phyloP scores from a whole-genome alignment of 2,888 invertebrate genomes.

The Ptilodon capucinus region DNA sequence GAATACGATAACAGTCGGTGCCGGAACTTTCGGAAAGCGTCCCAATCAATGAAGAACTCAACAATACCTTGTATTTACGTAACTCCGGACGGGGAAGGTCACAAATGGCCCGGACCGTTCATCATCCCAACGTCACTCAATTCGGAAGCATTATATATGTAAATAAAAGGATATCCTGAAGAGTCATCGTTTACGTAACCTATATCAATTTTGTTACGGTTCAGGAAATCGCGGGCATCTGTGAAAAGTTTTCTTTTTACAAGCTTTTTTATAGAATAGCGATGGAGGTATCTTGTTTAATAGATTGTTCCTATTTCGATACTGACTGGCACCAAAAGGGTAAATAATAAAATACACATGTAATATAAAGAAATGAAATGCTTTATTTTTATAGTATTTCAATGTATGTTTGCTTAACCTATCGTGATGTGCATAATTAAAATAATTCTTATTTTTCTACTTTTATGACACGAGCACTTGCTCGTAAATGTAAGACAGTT shows the following conservation, averaged over 20 bases:
- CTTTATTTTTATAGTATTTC: too few relatives aligned
- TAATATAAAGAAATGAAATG: too few relatives aligned
- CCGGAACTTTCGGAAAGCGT: slow-evolving; percentile 37
- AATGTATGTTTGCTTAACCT: too few relatives aligned
- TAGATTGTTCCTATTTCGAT: too few relatives aligned
- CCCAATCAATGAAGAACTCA: slow-evolving; percentile 33
- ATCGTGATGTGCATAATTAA: too few relatives aligned
- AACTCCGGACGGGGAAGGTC: slow-evolving; percentile 43
- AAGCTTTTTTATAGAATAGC: too few relatives aligned
- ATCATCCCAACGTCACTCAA: slow-evolving; percentile 52
- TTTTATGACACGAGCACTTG: too few relatives aligned
- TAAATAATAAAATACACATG: too few relatives aligned
- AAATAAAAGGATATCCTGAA: slow-evolving; percentile 34
- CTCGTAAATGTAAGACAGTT: too few relatives aligned
- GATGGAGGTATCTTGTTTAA: too few relatives aligned
- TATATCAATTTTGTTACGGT: slow-evolving; percentile 37
- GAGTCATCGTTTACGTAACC: slow-evolving; percentile 32
- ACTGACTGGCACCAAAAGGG: too few relatives aligned
- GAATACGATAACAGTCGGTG: slow-evolving; percentile 27
- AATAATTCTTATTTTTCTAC: too few relatives aligned
- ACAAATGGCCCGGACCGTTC: slow-evolving; percentile 45
- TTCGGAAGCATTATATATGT: slow-evolving; percentile 46
- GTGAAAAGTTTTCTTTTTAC: slow-evolving; percentile 3
- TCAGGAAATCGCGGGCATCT: slow-evolving; percentile 34
- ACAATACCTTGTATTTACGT: slow-evolving; percentile 47